Base-by-base conservation (phyloP, 1,140 invertebrate species). In the Anagrus nilaparvatae region DNA sequence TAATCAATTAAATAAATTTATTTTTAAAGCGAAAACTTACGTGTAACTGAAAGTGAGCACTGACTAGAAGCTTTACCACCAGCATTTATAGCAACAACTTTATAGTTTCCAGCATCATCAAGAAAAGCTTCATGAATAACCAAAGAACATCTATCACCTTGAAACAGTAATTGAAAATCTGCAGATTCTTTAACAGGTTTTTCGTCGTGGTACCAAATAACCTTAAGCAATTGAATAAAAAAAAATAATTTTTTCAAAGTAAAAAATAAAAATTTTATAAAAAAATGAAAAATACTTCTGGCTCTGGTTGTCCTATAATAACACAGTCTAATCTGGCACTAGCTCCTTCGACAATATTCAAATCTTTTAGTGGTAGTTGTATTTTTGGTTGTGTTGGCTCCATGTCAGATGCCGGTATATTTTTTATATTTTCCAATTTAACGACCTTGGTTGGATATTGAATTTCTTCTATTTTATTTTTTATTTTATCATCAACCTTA, bases 131-230 rank as follows among this genome's bases (percentile, higher is more conserved):
- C 78, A 46, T 80, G 73, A 27, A 90, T 86, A 8, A 87, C 68
- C 9, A 91, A 59, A 1, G 84, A 84, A 52, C 85, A 88, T 10
- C 77, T 77, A 60, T 88, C 84, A 9, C 84, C 84, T 59, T 85
- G 82, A 58, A 88, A 87, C 0, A 86, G 65, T 8, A 86, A 56
- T 51, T 86, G 82, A 52, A 86, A 77, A 59, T 92, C 87, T 18
- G 77, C 73, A 2, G 85, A 89, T 60, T 87, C 87, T 59, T 87
- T 87, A 1, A 94, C 78, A 10, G 88, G 86, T 29, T 77, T 68
- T 41, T 80, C 79, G 53, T 91, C 78, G 52, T 90, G 87, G 51
- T 87, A 84, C 87, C 87, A 91, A 52, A 87, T 87, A 0, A 91
- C 75, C 71, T 81, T 50, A 6, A 46, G 39, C 27, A 46, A 47